Conservation (phyloP, 2,888 invertebrate genomes). For the Amblyjoppa proteus region DNA sequence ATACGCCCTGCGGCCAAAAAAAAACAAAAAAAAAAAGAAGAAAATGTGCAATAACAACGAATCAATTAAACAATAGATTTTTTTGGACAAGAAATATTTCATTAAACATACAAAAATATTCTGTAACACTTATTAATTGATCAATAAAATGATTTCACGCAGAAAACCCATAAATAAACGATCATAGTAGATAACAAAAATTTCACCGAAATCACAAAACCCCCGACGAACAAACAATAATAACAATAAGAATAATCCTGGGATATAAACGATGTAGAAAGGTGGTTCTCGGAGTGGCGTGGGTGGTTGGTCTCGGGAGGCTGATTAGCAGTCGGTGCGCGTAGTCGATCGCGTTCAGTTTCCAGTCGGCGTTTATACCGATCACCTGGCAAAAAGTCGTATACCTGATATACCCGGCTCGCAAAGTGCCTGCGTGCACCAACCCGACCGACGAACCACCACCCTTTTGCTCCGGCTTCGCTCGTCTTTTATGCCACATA, state of each 20-base stretch:
- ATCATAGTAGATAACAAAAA: neutral
- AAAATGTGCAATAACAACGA: neutral
- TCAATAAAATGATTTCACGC: no score
- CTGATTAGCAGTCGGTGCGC: constrained; percentile 71
- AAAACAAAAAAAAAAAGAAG: neutral
- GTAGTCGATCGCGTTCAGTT: constrained; percentile 69
- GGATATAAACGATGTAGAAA: constrained; percentile 59
- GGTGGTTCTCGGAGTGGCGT: constrained; percentile 33
- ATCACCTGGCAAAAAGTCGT: constrained; percentile 72
- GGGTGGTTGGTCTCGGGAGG: constrained; percentile 45
- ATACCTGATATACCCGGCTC: constrained; percentile 62
- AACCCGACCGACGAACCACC: constrained; percentile 50
- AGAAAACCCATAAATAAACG: neutral
- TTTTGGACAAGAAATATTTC: neutral
- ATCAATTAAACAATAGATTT: neutral
- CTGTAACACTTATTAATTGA: no score
- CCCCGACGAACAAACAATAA: neutral
- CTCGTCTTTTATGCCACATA: constrained; percentile 36
- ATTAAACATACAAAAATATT: neutral
- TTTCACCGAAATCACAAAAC: neutral
- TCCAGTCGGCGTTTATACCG: constrained; percentile 71
- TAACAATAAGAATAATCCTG: neutral
- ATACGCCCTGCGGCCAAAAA: neutral
- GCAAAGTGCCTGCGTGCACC: constrained; percentile 61
- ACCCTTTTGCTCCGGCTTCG: constrained; percentile 49